Conservation (phyloP, 2,797 vertebrate genomes). For the Siniperca undulata region DNA sequence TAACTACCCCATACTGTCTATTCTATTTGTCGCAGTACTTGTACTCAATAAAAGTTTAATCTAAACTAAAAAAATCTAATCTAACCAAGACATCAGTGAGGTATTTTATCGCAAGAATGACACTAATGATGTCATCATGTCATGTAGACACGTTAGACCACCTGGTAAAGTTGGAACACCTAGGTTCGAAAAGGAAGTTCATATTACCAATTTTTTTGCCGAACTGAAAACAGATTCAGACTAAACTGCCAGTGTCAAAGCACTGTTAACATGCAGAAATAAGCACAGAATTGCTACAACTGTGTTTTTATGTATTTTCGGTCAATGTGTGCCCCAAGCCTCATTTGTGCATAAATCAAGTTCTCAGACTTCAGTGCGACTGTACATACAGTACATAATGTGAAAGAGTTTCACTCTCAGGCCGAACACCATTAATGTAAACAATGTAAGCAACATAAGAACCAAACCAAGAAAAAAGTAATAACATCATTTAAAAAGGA, state of each 20-base stretch:
- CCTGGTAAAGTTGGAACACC: neutral
- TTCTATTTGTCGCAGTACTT: too few relatives aligned
- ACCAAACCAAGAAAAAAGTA: constrained; percentile 9
- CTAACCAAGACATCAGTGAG: too few relatives aligned
- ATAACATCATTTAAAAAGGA: neutral
- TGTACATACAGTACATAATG: neutral
- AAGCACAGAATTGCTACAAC: neutral
- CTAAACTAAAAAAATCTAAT: too few relatives aligned
- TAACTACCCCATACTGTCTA: too few relatives aligned
- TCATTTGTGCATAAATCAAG: neutral
- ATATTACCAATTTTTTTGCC: neutral
- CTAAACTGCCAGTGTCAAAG: neutral
- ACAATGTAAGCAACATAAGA: neutral
- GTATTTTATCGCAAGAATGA: neutral
- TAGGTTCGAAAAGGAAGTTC: neutral
- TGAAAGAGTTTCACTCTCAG: constrained; percentile 23
- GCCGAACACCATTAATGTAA: constrained; percentile 30
- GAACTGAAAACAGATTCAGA: neutral
- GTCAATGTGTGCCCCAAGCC: neutral
- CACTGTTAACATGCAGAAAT: neutral
- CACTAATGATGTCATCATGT: neutral
- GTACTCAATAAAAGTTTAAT: too few relatives aligned
- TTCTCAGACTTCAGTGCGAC: neutral
- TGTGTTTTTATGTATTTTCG: neutral
- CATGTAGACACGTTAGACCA: neutral